Base-by-base conservation (phyloP, 2,797 vertebrate species). In the Intellagama lesueurii region DNA sequence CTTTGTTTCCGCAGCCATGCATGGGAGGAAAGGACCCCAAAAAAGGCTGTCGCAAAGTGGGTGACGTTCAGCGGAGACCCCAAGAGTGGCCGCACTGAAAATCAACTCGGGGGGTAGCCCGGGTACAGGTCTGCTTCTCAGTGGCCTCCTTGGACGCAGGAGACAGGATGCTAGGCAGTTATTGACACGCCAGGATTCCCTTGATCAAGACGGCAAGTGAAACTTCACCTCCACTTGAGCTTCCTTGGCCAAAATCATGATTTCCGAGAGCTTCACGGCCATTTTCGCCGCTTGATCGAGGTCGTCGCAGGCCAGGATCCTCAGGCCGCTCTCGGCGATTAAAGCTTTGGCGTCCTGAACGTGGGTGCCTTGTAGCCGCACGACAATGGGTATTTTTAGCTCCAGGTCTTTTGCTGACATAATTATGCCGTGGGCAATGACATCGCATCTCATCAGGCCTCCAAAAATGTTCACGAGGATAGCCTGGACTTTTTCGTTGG, bases 381-480 rank as follows among this genome's bases (percentile, higher is more conserved):
- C 98, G 66, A 99, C 99, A 72, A 99, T 99, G 73, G 99, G 99
- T 94, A 99, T 98, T 97, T 96, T 99, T n/a, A 99, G 97, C 82
- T 99, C 97, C 95, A 99, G 96, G 94, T 99, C 99, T 35, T 97
- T 97, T 22, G 99, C 99, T 5, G 99, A 99, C 97, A 98, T 98
- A 92, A 99, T 98, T 49, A 99, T 99, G 83, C 99, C 99, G 94
- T 99, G 98, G 26, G 99, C 99, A 89, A 99, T 99, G 94, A 99
- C 96, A 7, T 99, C 99, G 93, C 99, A 99, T 77, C 99, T 96
- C 99, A 99, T 99, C 92, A 99, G 99, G 90, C 99, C 99, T 85
- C 99, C 99, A 32, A 99, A 99, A 96, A 99, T 99, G 96, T 99
- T 99, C 82, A 99, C 99, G 80, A 99, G 95, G 95, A 99, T 99